These are phyloP conservation scores for Mixornis gularis DNA, from an alignment of 2,113 vertebrate species.

Conservation along the genomic window DNA sequence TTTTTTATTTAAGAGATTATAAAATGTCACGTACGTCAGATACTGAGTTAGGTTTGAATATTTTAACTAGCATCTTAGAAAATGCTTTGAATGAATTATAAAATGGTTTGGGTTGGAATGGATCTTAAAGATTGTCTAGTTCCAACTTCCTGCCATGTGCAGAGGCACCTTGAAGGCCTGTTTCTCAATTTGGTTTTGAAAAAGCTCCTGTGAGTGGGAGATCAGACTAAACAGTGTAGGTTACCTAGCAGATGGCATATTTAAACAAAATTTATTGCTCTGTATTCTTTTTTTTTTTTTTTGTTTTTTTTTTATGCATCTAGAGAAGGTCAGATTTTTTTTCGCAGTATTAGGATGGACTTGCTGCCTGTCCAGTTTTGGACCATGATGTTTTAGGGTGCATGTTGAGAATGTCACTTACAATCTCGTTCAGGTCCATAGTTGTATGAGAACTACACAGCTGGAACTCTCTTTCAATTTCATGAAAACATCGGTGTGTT, in stretches of 20 bases:
- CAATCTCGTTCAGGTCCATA: background rate
- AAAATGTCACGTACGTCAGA: background rate
- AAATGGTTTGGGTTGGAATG: background rate
- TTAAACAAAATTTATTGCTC: background rate
- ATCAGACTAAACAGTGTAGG: background rate
- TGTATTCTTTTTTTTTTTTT: background rate
- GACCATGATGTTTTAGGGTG: background rate
- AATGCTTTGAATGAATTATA: background rate
- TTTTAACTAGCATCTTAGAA: background rate
- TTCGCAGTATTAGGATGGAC: background rate
- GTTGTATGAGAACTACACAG: accelerated
- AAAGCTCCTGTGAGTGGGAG: background rate
- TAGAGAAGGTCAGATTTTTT: background rate
- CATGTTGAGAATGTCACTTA: background rate
- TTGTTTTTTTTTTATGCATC: background rate
- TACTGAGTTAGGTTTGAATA: background rate
- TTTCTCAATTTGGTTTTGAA: background rate
- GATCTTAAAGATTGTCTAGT: background rate
- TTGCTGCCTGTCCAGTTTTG: background rate
- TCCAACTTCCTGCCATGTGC: background rate
- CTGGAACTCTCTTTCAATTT: background rate
- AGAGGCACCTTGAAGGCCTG: background rate
- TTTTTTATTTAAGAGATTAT: background rate
- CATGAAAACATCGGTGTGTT: background rate
- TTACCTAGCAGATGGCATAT: background rate